These are phyloP conservation scores for Protosalanx chinensis DNA, from an alignment of 2,797 vertebrate genomes.

Conservation along the genomic window DNA sequence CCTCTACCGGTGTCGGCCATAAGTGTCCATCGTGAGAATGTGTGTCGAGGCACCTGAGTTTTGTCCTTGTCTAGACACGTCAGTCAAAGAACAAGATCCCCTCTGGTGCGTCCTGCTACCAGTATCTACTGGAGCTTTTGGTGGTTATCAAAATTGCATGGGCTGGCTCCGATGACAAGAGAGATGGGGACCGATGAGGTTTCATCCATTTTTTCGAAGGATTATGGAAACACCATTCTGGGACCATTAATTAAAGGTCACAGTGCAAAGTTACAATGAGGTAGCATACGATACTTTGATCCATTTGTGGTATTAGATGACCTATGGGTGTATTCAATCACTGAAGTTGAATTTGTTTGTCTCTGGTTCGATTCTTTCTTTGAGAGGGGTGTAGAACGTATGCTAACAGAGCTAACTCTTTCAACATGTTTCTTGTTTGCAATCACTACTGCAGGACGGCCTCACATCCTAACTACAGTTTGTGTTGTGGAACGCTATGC, in stretches of 20 bases:
- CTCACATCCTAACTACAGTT: not conserved
- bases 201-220: slow-evolving; percentile 32
- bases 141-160: slow-evolving; percentile 43
- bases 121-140: slow-evolving; percentile 28
- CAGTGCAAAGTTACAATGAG: slow-evolving; percentile 3
- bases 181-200: slow-evolving; percentile 18
- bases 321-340: not conserved
- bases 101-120: slow-evolving; percentile 7
- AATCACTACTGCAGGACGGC: not conserved
- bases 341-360: not conserved
- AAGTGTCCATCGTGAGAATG: not conserved
- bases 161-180: slow-evolving; percentile 44
- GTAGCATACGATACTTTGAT: not conserved
- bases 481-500: not conserved
- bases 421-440: not conserved
- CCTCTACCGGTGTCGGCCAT: not conserved
- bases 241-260: slow-evolving; percentile 5
- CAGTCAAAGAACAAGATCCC: slow-evolving; percentile 14
- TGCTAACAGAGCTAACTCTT: not conserved
- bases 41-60: not conserved
- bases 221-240: not conserved
- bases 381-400: not conserved
- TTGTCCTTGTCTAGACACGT: slow-evolving; percentile 22
- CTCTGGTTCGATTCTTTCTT: not conserved
- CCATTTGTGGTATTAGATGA: not conserved